Base-by-base conservation (phyloP, 2,888 invertebrate genomes). In the Chloroclystis v-ata region DNA sequence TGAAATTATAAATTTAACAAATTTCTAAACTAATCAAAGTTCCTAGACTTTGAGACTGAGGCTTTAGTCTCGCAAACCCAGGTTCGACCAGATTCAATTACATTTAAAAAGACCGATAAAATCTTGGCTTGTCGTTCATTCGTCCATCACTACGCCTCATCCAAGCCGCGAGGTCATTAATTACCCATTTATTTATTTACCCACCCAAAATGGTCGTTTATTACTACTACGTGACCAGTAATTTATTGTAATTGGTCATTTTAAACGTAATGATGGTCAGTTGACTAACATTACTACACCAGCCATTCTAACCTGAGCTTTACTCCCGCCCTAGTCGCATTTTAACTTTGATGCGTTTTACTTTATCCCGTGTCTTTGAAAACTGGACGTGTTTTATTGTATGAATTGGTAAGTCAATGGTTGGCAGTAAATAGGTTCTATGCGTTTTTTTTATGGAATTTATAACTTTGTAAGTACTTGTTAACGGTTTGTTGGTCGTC, bases 181-280 rank as follows among this genome's bases (percentile, higher is more conserved):
- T 83, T 84, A 78, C 78, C 73, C 72, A 78, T 81, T 80, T 75
- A 78, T 78, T 79, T 78, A 69, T 75, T 79, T 81, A 77, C 75
- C 75, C 74, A 73, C 78, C 44, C 70, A 78, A 84, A 82, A 82
- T 75, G 82, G 80, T 73, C 57, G 72, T 73, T 78, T 78, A 79
- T 78, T 77, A 61, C 76, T 68, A 65, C 35, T 69, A 63, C 65
- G 65, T 60, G 63, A 65, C 59, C 61, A 60, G 71, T 77, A 76
- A 82, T 81, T 83, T 84, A 85, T 82, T 78, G 75, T 82, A 78
- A 85, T 84, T 84, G 83, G 74, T 75, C 70, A 64, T 62, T 74
- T 76, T 67, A 76, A 74, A 70, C 72, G 75, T 67, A 76, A 76
- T 72, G 73, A 72, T 65, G 67, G 58, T 57, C 60, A 64, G 60